These are phyloP conservation scores for Etheostoma spectabile DNA, from an alignment of 2,113 vertebrate genomes.

Conservation along the genomic window DNA sequence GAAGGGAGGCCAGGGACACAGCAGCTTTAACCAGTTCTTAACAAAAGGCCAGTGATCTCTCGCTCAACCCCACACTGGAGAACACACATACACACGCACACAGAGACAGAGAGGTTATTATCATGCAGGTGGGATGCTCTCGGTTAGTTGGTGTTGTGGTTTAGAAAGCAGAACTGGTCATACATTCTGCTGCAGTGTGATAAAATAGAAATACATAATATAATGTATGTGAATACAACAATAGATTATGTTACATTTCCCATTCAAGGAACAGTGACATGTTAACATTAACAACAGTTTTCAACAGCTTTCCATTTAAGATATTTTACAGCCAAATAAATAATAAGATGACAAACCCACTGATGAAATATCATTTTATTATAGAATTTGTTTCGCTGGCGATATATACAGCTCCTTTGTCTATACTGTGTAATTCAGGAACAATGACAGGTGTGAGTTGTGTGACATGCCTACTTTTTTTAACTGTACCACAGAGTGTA, in stretches of 20 bases:
- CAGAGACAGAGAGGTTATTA: constrained; percentile 46
- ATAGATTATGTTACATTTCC: neutral
- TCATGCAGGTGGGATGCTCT: constrained; percentile 41
- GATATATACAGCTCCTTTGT: neutral
- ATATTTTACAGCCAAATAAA: neutral
- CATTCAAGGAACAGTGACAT: neutral
- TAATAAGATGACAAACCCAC: neutral
- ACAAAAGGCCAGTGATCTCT: constrained; percentile 60
- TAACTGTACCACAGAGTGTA: neutral
- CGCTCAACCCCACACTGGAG: neutral
- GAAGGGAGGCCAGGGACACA: constrained; percentile 10
- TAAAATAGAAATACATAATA: neutral
- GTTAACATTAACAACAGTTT: neutral
- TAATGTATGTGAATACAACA: neutral
- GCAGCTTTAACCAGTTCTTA: constrained; percentile 37
- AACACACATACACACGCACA: constrained; percentile 12
- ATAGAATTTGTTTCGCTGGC: neutral
- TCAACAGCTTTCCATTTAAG: neutral
- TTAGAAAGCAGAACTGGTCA: constrained; percentile 21
- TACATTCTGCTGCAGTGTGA: neutral
- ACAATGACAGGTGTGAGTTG: neutral
- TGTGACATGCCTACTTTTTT: neutral
- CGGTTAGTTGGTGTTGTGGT: neutral
- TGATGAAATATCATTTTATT: neutral
- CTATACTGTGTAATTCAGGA: neutral